phyloP scores from a whole-genome alignment of 2,113 vertebrate genomes.

The Xiphophorus hellerii region DNA sequence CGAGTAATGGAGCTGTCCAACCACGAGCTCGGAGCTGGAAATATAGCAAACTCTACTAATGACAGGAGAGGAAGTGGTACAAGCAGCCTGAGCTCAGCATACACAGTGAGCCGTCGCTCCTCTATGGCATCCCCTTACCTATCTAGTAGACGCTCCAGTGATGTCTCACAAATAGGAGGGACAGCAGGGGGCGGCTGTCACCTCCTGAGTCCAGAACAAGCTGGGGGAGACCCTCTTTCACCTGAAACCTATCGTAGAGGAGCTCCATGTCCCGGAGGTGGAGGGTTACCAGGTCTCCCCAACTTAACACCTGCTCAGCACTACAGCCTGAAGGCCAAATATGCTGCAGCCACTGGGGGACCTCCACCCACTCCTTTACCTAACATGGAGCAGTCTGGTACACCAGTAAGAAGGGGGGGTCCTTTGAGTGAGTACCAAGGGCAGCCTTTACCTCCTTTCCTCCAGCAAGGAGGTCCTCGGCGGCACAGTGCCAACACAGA shows the following conservation, averaged over 20 bases:
- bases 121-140: slow-evolving; percentile 89
- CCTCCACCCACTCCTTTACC: slow-evolving; percentile 89
- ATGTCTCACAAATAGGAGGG: slow-evolving; percentile 77
- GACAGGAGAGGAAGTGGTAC: slow-evolving; percentile 91
- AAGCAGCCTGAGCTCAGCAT: slow-evolving; percentile 93
- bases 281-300: slow-evolving; percentile 82
- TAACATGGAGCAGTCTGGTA: slow-evolving; percentile 77
- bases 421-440: slow-evolving; percentile 75
- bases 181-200: slow-evolving; percentile 59
- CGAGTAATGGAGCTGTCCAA: slow-evolving; percentile 83
- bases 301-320: slow-evolving; percentile 90
- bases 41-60: slow-evolving; percentile 61
- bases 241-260: slow-evolving; percentile 79
- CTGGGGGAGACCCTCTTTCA: slow-evolving; percentile 77
- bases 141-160: slow-evolving; percentile 83
- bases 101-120: slow-evolving; percentile 93
- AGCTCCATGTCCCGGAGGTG: slow-evolving; percentile 65
- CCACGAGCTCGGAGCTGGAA: slow-evolving; percentile 66
- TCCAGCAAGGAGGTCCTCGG: slow-evolving; percentile 74
- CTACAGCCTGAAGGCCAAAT: slow-evolving; percentile 92
- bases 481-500: slow-evolving; percentile 85
- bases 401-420: slow-evolving; percentile 66
- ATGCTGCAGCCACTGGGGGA: slow-evolving; percentile 88
- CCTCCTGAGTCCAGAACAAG: slow-evolving; percentile 67
- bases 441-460: slow-evolving; percentile 73